Percentiles rank a stretch among this genome's conserved stretches.
Evolutionary conservation across 1,140 invertebrate species (phyloP).

Genomic region (Mesaphorura yosii): DNA sequence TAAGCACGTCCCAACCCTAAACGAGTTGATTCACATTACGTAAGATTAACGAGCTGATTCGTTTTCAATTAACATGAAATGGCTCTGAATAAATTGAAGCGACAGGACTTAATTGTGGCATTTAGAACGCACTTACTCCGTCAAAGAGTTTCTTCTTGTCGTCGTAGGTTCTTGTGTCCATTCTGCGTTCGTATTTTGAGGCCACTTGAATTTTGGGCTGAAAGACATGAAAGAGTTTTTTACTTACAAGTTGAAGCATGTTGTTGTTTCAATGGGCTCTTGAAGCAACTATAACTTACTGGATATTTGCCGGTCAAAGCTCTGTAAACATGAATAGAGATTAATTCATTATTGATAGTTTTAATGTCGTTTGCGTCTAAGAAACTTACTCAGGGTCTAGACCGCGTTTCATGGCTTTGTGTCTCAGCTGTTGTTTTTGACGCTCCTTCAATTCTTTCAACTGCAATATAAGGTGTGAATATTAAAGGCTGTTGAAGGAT

Average conservation of each 20-base stretch:
- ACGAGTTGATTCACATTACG: not conserved
- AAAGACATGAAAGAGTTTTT: not conserved
- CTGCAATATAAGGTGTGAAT: constrained; percentile 40
- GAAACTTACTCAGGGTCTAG: constrained; percentile 67
- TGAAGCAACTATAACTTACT: constrained; percentile 50
- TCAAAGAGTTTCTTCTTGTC: constrained; percentile 94
- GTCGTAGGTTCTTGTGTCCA: constrained; percentile 91
- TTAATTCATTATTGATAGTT: constrained; percentile 4
- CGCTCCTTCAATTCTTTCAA: constrained; percentile 96
- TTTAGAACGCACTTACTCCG: constrained; percentile 64
- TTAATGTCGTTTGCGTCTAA: not conserved
- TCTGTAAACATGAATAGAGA: constrained; percentile 38
- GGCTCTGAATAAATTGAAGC: not conserved
- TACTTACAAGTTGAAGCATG: not conserved
- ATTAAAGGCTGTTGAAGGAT: not conserved
- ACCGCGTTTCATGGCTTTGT: constrained; percentile 92
- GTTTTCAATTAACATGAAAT: not conserved
- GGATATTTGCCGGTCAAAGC: constrained; percentile 91
- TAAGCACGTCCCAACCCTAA: too few relatives aligned
- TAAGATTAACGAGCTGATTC: too few relatives aligned
- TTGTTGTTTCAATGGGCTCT: not conserved
- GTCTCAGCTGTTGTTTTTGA: constrained; percentile 90
- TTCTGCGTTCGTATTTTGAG: constrained; percentile 97
- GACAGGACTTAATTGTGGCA: not conserved
- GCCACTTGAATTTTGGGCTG: constrained; percentile 97